Conservation (phyloP, 1,140 invertebrate genomes). For the Euwallacea similis region DNA sequence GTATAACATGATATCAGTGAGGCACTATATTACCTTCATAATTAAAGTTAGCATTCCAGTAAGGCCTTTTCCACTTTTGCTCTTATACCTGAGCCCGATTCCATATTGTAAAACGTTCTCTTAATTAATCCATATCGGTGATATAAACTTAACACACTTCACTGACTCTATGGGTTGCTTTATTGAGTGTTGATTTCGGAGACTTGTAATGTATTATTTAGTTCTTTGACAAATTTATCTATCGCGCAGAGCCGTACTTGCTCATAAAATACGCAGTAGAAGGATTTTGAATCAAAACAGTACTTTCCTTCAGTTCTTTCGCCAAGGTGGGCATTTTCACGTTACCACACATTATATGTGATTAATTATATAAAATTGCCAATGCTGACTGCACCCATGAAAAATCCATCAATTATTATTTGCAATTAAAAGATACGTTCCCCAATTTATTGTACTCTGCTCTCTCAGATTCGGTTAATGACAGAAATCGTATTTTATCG, state of each 20-base stretch:
- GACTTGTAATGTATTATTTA: too few relatives aligned
- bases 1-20: slow-evolving; percentile 31
- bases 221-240: too few relatives aligned
- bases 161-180: slow-evolving; percentile 5
- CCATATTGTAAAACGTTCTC: slow-evolving; percentile 9
- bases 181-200: slow-evolving; percentile 2
- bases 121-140: slow-evolving; percentile 34
- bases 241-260: too few relatives aligned
- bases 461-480: slow-evolving; percentile 13
- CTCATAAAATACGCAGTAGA: too few relatives aligned
- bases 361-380: not conserved
- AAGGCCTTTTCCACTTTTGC: slow-evolving; percentile 27
- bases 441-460: slow-evolving; percentile 1
- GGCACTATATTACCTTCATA: slow-evolving; percentile 33
- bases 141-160: slow-evolving; percentile 30
- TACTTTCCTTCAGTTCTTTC: too few relatives aligned
- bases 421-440: slow-evolving; percentile 11
- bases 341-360: not conserved
- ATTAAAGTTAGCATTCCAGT: slow-evolving; percentile 29
- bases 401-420: slow-evolving; percentile 15
- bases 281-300: too few relatives aligned
- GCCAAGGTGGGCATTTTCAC: too few relatives aligned
- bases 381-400: slow-evolving; percentile 4
- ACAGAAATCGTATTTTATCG: slow-evolving; percentile 13
- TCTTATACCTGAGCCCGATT: slow-evolving; percentile 8